Evolutionary conservation across 2,113 vertebrate genomes (phyloP).

Genomic region (Pluvialis apricaria): DNA sequence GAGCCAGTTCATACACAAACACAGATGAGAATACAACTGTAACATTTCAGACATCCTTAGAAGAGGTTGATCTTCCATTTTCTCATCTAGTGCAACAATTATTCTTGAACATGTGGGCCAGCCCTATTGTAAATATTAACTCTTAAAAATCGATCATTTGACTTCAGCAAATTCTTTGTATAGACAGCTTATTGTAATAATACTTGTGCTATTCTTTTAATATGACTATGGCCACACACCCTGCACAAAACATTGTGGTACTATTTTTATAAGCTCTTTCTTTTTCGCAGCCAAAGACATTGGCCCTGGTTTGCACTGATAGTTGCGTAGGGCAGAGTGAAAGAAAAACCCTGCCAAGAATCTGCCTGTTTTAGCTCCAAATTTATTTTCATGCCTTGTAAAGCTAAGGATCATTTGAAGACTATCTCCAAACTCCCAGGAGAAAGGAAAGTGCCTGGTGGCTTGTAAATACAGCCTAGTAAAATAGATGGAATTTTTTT

Average conservation of each 20-base stretch:
- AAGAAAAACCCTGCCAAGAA: constrained; percentile 6
- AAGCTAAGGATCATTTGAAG: constrained; percentile 28
- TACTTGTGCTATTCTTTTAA: neutral
- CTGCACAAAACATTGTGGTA: neutral
- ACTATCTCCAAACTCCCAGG: neutral
- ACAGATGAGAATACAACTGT: neutral
- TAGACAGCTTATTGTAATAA: neutral
- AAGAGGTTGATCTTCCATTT: neutral
- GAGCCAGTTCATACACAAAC: neutral
- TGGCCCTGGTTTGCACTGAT: neutral
- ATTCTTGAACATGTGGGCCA: neutral
- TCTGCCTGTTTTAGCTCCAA: constrained; percentile 7
- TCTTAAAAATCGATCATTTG: neutral
- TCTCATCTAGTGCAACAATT: neutral
- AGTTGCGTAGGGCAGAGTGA: neutral
- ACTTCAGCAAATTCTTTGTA: neutral
- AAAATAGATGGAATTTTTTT: neutral
- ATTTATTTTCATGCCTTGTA: constrained; percentile 42
- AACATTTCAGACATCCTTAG: neutral
- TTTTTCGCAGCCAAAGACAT: neutral
- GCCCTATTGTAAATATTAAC: neutral
- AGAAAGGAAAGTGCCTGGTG: neutral
- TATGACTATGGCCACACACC: neutral
- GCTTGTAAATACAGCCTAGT: neutral
- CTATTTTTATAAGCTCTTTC: constrained; percentile 12